Conservation (phyloP, 2,888 invertebrate genomes). For the Parascotia fuliginaria region DNA sequence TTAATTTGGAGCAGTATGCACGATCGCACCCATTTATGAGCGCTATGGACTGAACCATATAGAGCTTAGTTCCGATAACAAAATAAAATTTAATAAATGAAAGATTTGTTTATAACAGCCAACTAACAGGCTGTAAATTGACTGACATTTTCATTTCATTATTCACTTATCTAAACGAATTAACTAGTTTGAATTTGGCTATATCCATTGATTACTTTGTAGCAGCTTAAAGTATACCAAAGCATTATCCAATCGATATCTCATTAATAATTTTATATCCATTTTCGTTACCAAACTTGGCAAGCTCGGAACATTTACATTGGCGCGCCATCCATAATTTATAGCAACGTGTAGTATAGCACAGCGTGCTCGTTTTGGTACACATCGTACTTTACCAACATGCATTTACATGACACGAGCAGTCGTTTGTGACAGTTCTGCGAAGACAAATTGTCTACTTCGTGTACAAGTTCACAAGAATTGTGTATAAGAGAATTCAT, state of each 20-base stretch:
- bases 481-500: slow-evolving; percentile 37
- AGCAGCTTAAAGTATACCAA: too few relatives aligned
- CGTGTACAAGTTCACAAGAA: slow-evolving; percentile 47
- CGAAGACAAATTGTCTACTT: slow-evolving; percentile 59
- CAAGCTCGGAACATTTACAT: slow-evolving; percentile 10
- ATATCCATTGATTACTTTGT: too few relatives aligned
- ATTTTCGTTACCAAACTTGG: slow-evolving; percentile 7
- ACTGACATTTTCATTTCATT: too few relatives aligned
- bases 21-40: too few relatives aligned
- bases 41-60: too few relatives aligned
- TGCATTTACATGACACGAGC: slow-evolving; percentile 54
- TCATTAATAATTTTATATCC: slow-evolving; percentile 12
- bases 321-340: slow-evolving; percentile 9
- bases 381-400: slow-evolving; percentile 21
- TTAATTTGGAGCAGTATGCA: too few relatives aligned
- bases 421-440: slow-evolving; percentile 55
- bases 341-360: slow-evolving; percentile 15
- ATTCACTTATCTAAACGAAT: too few relatives aligned
- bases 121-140: too few relatives aligned
- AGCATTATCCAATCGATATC: slow-evolving; percentile 3
- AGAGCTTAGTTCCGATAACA: too few relatives aligned
- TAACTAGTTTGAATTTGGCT: too few relatives aligned
- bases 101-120: too few relatives aligned
- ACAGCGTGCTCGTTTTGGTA: slow-evolving; percentile 24
- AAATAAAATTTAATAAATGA: too few relatives aligned